Evolutionary conservation across 2,888 invertebrate species (phyloP).

Genomic region (Trichogramma dendrolimi): DNA sequence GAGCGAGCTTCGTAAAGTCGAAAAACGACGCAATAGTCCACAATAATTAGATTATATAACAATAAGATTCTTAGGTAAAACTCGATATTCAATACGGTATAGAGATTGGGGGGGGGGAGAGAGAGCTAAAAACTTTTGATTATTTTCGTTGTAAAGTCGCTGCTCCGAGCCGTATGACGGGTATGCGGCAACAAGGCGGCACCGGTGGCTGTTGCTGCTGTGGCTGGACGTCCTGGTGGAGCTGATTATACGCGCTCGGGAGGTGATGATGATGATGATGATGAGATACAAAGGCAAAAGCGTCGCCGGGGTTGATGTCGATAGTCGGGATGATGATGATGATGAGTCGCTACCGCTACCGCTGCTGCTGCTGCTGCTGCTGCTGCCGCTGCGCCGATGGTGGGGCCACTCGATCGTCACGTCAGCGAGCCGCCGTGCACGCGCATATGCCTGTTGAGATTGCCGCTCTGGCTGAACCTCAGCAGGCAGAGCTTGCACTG

Average conservation of each 20-base stretch:
- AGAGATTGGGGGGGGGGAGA: too few relatives aligned
- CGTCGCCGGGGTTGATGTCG: conserved; percentile 5
- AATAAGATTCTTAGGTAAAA: too few relatives aligned
- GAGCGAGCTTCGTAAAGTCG: too few relatives aligned
- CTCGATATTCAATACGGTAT: too few relatives aligned
- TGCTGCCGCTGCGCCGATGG: neutral
- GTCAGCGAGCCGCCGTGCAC: conserved; percentile 70
- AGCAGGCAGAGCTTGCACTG: conserved; percentile 94
- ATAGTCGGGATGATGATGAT: conserved; percentile 12
- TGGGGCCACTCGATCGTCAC: conserved; percentile 41
- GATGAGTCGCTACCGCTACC: conserved; percentile 6
- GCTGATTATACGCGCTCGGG: conserved; percentile 32
- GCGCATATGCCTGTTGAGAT: conserved; percentile 97
- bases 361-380: conserved; percentile 5
- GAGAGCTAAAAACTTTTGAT: conserved; percentile 4
- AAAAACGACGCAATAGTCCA: too few relatives aligned
- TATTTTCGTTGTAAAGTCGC: conserved; percentile 40
- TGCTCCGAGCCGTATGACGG: conserved; percentile 46
- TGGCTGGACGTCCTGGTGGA: too few relatives aligned
- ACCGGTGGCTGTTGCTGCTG: conserved; percentile 30
- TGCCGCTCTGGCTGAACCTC: conserved; percentile 96
- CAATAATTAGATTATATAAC: too few relatives aligned
- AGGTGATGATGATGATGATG: too few relatives aligned
- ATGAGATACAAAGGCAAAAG: too few relatives aligned
- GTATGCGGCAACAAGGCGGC: conserved; percentile 47